These are phyloP conservation scores for Bilobella aurantiaca DNA, from an alignment of 1,140 invertebrate species.

Conservation along the genomic window DNA sequence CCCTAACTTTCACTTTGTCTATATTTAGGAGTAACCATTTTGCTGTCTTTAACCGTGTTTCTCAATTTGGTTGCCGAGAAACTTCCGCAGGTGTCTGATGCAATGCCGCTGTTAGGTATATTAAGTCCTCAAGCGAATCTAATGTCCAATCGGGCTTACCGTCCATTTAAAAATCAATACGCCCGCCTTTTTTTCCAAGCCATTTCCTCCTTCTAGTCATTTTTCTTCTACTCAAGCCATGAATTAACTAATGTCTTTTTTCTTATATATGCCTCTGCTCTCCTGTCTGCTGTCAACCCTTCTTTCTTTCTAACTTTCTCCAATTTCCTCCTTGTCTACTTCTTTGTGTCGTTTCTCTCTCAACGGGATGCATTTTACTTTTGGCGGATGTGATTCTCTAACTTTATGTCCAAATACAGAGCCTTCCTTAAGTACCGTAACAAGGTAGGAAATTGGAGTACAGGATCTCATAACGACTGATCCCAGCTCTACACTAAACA, in stretches of 20 bases:
- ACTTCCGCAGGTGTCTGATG: conserved; percentile 56
- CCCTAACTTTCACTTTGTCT: not conserved
- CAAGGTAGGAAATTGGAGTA: no score
- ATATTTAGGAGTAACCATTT: conserved; percentile 54
- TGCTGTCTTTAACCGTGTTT: conserved; percentile 61
- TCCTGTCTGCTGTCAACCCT: not conserved
- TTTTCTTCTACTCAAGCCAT: not conserved
- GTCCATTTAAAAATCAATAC: no score
- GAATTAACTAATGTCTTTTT: not conserved
- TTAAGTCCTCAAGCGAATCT: no score
- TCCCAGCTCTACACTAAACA: no score
- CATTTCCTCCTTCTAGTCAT: not conserved
- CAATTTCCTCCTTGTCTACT: not conserved
- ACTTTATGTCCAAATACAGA: not conserved
- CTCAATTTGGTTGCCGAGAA: conserved; percentile 55
- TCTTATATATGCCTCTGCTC: not conserved
- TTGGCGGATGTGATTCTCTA: not conserved
- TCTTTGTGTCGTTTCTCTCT: not conserved
- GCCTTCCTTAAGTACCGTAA: no score
- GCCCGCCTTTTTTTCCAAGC: no score
- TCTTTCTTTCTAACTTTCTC: not conserved
- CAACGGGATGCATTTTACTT: not conserved
- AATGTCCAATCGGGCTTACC: no score
- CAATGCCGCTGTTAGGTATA: conserved; percentile 52
- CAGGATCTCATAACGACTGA: no score